A percentile compares a stretch with the other conserved stretches of the same genome.
phyloP scores from a whole-genome alignment of 2,113 vertebrate species.

The Microcebus tavaratra region DNA sequence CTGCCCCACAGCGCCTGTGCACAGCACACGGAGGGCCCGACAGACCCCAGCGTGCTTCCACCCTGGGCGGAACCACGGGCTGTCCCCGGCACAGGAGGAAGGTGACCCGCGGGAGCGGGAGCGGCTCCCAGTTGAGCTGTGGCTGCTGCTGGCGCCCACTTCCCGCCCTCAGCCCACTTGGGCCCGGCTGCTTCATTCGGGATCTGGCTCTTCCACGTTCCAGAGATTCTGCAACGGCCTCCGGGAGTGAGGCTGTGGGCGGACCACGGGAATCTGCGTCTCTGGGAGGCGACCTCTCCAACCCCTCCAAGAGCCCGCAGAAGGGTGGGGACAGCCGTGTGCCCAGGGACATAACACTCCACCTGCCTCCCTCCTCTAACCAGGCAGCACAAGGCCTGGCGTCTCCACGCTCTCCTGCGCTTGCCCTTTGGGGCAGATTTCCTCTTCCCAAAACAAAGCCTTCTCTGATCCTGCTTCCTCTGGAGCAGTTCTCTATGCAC shows the following conservation, averaged over 20 bases:
- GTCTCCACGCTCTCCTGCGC: background rate
- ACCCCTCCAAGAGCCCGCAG: background rate
- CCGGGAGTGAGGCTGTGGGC: background rate
- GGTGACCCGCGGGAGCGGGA: background rate
- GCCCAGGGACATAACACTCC: too few relatives aligned
- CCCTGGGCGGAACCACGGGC: slow-evolving; percentile 12
- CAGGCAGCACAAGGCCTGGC: too few relatives aligned
- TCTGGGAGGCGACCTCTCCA: fast-evolving
- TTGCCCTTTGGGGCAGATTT: slow-evolving; percentile 29
- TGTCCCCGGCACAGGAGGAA: slow-evolving; percentile 61
- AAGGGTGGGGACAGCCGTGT: background rate
- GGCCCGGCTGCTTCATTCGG: background rate
- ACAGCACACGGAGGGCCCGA: background rate
- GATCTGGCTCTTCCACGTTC: background rate
- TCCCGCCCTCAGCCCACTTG: background rate
- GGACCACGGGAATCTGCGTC: background rate
- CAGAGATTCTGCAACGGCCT: background rate
- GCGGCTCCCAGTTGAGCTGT: background rate
- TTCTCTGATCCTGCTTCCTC: background rate
- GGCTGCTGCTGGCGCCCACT: background rate
- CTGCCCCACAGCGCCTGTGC: background rate
- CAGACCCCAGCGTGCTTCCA: background rate
- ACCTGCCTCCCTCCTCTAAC: background rate
- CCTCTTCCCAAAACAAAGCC: background rate
- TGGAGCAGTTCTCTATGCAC: background rate